Conservation (phyloP, 2,888 invertebrate species). For the Hydriomena furcata region DNA sequence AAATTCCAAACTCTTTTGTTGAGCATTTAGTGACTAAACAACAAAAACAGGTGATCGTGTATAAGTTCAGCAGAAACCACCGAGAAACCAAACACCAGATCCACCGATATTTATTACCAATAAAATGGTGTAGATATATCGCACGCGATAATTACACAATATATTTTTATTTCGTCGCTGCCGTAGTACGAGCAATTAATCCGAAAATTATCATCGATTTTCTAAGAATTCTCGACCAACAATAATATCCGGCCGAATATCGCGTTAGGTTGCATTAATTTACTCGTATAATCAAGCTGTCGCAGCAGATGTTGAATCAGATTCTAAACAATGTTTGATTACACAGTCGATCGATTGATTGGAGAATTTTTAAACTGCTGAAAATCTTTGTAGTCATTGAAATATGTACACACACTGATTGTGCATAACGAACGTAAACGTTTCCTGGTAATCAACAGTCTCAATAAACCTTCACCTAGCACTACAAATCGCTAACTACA, state of each 20-base stretch:
- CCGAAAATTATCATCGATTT: slow-evolving; percentile 50
- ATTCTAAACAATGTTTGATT: slow-evolving; percentile 41
- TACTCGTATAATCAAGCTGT: slow-evolving; percentile 63
- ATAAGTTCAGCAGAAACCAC: too few relatives aligned
- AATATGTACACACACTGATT: slow-evolving; percentile 41
- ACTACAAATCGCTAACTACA: slow-evolving; percentile 50
- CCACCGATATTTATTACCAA: slow-evolving; percentile 72
- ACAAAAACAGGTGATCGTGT: too few relatives aligned
- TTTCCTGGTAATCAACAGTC: slow-evolving; percentile 49
- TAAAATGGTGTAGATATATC: slow-evolving; percentile 58
- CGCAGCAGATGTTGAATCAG: slow-evolving; percentile 63
- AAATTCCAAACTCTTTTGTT: too few relatives aligned
- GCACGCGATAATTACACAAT: slow-evolving; percentile 55
- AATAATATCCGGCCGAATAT: slow-evolving; percentile 72
- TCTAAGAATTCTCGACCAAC: slow-evolving; percentile 54
- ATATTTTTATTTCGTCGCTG: slow-evolving; percentile 45
- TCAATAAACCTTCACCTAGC: slow-evolving; percentile 53
- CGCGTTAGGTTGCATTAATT: slow-evolving; percentile 53
- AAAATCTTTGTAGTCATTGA: slow-evolving; percentile 35
- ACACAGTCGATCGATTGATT: slow-evolving; percentile 22
- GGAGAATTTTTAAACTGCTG: slow-evolving; percentile 2
- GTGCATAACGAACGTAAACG: slow-evolving; percentile 36
- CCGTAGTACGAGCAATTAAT: slow-evolving; percentile 46
- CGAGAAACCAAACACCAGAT: slow-evolving; percentile 51
- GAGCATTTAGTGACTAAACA: too few relatives aligned